A percentile compares a stretch with the other conserved stretches of the same genome.
These are phyloP conservation scores for Zalophus californianus DNA, from an alignment of 2,797 vertebrate genomes.

Conservation along the genomic window DNA sequence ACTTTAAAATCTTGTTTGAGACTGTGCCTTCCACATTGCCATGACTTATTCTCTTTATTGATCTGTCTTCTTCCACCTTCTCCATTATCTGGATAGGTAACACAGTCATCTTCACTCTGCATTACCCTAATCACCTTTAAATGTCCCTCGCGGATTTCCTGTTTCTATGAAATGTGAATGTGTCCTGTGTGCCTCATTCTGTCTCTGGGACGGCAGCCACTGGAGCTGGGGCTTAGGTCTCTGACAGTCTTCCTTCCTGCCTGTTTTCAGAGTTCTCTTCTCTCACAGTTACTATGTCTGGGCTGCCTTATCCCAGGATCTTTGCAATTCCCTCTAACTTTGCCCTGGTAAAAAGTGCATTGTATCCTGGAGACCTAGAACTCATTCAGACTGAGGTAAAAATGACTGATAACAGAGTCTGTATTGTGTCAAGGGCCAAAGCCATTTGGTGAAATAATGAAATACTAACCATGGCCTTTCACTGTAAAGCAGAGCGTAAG, in stretches of 20 bases:
- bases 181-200: neutral
- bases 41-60: neutral
- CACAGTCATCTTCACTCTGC: neutral
- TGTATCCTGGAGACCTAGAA: neutral
- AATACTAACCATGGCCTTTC: neutral
- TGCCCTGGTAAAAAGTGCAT: neutral
- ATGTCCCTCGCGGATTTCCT: neutral
- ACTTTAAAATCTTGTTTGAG: neutral
- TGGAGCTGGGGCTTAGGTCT: neutral
- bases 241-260: neutral
- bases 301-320: neutral
- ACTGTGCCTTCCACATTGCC: too few species aligned
- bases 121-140: neutral
- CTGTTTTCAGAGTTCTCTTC: neutral
- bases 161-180: neutral
- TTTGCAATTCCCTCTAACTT: neutral
- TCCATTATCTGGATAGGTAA: neutral
- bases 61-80: neutral
- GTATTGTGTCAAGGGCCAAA: neutral
- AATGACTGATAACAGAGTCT: slow-evolving; percentile 41
- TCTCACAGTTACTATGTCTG: neutral
- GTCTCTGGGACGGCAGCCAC: neutral
- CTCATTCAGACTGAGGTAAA: neutral
- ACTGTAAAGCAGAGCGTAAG: neutral
- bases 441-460: neutral